phyloP scores from a whole-genome alignment of 2,113 vertebrate genomes.

The Pterocles orientalis region DNA sequence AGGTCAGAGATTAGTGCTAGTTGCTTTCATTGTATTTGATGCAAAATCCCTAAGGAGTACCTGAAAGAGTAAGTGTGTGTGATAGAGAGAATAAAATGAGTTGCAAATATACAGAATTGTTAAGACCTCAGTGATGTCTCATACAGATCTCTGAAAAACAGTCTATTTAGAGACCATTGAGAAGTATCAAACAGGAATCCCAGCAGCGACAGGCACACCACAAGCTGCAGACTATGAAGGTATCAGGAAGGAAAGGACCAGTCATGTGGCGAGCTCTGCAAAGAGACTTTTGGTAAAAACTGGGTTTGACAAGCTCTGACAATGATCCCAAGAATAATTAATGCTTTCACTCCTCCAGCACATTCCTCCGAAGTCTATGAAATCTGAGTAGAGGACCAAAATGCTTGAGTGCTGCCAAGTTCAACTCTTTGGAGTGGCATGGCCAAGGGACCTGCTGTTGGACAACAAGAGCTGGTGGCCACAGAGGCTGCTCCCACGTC shows the following conservation, averaged over 20 bases:
- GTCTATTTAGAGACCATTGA: conserved; percentile 17
- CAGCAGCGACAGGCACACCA: not conserved
- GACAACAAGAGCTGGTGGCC: not conserved
- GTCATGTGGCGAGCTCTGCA: not conserved
- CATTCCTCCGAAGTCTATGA: not conserved
- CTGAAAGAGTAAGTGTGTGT: not conserved
- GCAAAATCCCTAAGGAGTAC: conserved; percentile 27
- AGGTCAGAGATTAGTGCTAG: conserved; percentile 27
- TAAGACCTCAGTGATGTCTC: not conserved
- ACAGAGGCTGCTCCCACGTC: fast-evolving
- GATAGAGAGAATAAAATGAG: conserved; percentile 38
- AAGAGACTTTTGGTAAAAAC: conserved; percentile 17
- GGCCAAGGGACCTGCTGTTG: not conserved
- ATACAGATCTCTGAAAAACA: conserved; percentile 10
- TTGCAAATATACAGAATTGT: conserved; percentile 38
- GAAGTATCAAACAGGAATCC: conserved; percentile 1
- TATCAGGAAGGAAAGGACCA: not conserved
- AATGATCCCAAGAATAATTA: conserved; percentile 30
- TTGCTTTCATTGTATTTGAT: conserved; percentile 42
- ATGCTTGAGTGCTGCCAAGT: not conserved
- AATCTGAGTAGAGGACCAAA: not conserved
- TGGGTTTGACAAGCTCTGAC: conserved; percentile 40
- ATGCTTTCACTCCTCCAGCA: conserved; percentile 29
- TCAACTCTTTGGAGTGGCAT: not conserved
- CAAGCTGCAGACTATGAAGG: not conserved